Percentiles rank a stretch among this genome's conserved stretches.
phyloP scores from a whole-genome alignment of 1,140 invertebrate genomes.

The Rhynchophorus ferrugineus region DNA sequence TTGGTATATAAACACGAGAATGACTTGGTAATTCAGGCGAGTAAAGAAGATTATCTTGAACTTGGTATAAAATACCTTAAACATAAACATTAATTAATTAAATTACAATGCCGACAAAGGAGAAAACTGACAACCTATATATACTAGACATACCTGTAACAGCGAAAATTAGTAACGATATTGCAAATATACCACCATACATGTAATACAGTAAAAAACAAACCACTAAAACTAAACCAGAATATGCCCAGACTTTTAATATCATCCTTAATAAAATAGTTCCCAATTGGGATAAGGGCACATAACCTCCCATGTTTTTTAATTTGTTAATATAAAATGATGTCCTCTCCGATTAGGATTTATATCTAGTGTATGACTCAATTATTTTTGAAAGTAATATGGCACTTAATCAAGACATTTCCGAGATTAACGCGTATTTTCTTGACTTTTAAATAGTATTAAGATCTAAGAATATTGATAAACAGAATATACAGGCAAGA shows the following conservation, averaged over 20 bases:
- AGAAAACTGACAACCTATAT: too few relatives aligned
- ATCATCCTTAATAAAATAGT: slow-evolving; percentile 32
- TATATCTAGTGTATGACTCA: too few relatives aligned
- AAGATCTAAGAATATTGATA: too few relatives aligned
- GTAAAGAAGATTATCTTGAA: slow-evolving; percentile 79
- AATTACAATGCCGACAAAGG: slow-evolving; percentile 6
- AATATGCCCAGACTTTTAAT: slow-evolving; percentile 41
- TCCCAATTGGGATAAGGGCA: slow-evolving; percentile 31
- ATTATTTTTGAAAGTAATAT: neutral
- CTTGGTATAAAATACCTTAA: slow-evolving; percentile 72
- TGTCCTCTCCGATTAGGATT: too few relatives aligned
- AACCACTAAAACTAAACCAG: slow-evolving; percentile 50
- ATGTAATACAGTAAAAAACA: slow-evolving; percentile 75
- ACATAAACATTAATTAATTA: slow-evolving; percentile 8
- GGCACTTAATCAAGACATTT: neutral
- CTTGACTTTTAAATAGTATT: neutral
- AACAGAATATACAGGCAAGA: too few relatives aligned
- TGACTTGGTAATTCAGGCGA: slow-evolving; percentile 83
- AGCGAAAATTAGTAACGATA: slow-evolving; percentile 59
- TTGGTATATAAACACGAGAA: slow-evolving; percentile 76
- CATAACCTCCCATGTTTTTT: slow-evolving; percentile 37
- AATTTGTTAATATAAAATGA: too few relatives aligned
- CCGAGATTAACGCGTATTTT: neutral
- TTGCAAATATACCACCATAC: slow-evolving; percentile 66
- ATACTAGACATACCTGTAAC: slow-evolving; percentile 58